Percentiles rank a stretch among this genome's conserved stretches.
Evolutionary conservation across 1,140 invertebrate genomes (phyloP).

Genomic region (Globodera rostochiensis): DNA sequence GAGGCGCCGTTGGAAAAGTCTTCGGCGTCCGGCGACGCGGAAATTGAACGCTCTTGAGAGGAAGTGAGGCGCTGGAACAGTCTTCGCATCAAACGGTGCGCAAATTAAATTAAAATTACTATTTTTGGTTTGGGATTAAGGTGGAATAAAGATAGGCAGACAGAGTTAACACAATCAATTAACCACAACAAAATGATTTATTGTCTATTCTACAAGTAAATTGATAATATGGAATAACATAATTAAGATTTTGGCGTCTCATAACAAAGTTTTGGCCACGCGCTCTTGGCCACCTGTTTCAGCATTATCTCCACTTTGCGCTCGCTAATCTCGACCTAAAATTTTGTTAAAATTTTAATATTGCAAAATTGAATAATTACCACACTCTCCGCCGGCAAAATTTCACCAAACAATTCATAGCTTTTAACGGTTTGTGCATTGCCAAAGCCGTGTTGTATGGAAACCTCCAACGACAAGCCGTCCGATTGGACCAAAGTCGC

Average conservation of each 20-base stretch:
- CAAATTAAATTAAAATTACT: too few relatives aligned
- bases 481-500: slow-evolving; percentile 79
- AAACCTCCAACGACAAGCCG: slow-evolving; percentile 78
- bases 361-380: background rate
- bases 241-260: background rate
- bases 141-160: too few relatives aligned
- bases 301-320: slow-evolving; percentile 95
- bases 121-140: too few relatives aligned
- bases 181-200: too few relatives aligned
- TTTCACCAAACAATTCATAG: slow-evolving; percentile 81
- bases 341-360: background rate
- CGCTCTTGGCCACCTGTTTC: slow-evolving; percentile 80
- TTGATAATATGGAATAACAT: background rate
- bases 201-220: background rate
- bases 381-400: slow-evolving; percentile 70
- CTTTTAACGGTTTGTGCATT: slow-evolving; percentile 78
- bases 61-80: background rate
- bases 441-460: slow-evolving; percentile 80
- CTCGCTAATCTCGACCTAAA: slow-evolving; percentile 77
- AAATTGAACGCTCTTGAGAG: background rate
- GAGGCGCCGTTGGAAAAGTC: background rate
- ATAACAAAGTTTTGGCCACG: slow-evolving; percentile 72
- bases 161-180: too few relatives aligned
- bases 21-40: background rate
- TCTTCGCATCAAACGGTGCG: background rate